Percentiles rank a stretch among this genome's conserved stretches.
Evolutionary conservation across 2,888 invertebrate genomes (phyloP).

Genomic region (Agrochola circellaris): DNA sequence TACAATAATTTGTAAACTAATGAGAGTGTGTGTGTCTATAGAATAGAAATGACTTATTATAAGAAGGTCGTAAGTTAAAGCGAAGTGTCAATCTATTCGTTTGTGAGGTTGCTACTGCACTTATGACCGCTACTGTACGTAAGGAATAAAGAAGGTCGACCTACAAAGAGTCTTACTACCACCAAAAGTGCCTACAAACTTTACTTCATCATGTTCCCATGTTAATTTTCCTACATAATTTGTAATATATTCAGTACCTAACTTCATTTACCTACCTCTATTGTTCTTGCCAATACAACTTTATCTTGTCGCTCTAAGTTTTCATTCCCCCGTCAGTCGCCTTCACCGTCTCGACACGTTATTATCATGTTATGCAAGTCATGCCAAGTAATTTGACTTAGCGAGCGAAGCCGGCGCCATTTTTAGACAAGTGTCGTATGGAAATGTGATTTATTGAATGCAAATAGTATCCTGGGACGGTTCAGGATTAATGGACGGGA

Average conservation of each 20-base stretch:
- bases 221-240: slow-evolving; percentile 6
- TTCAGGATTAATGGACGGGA: slow-evolving; percentile 32
- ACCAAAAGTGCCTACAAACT: background rate
- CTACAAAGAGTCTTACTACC: background rate
- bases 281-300: slow-evolving; percentile 37
- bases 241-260: slow-evolving; percentile 21
- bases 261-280: slow-evolving; percentile 9
- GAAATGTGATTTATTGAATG: slow-evolving; percentile 52
- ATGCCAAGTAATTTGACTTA: slow-evolving; percentile 51
- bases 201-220: background rate
- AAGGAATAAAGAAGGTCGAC: no score
- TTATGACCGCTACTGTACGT: no score
- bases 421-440: slow-evolving; percentile 54
- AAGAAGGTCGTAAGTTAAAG: no score
- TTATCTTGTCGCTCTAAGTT: slow-evolving; percentile 36
- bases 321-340: slow-evolving; percentile 25
- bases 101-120: no score
- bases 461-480: slow-evolving; percentile 47
- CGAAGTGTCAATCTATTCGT: no score
- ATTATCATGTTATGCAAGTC: slow-evolving; percentile 50
- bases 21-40: no score
- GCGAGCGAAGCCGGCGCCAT: slow-evolving; percentile 40
- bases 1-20: no score
- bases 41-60: no score
- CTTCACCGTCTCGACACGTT: slow-evolving; percentile 34